A percentile compares a stretch with the other conserved stretches of the same genome.
phyloP scores from a whole-genome alignment of 1,140 invertebrate species.

The Hydropsyche tenuis region DNA sequence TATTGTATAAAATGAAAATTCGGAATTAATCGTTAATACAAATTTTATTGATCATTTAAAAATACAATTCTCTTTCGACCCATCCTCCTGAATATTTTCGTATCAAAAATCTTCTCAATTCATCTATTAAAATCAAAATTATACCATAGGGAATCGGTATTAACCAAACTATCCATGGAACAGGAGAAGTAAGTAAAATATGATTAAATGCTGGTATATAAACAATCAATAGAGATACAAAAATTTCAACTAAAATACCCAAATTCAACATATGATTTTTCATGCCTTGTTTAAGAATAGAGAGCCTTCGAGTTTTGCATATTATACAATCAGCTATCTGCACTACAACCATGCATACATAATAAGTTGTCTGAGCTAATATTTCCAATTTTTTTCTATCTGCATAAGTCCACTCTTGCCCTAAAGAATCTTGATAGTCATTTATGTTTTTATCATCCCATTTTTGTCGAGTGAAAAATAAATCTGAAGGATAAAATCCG shows the following conservation, averaged over 20 bases:
- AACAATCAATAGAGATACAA: slow-evolving; percentile 68
- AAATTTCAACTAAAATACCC: slow-evolving; percentile 72
- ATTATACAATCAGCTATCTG: slow-evolving; percentile 83
- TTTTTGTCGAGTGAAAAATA: slow-evolving; percentile 69
- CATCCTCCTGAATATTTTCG: slow-evolving; percentile 76
- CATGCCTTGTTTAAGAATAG: slow-evolving; percentile 81
- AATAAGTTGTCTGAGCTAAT: slow-evolving; percentile 82
- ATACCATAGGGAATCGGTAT: slow-evolving; percentile 76
- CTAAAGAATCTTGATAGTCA: slow-evolving; percentile 79
- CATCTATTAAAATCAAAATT: slow-evolving; percentile 78
- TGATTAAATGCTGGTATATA: slow-evolving; percentile 75
- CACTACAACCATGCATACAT: slow-evolving; percentile 79
- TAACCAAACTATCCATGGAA: slow-evolving; percentile 74
- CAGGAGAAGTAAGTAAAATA: slow-evolving; percentile 63
- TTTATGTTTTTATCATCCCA: slow-evolving; percentile 78
- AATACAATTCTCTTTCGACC: slow-evolving; percentile 83
- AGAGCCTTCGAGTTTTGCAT: slow-evolving; percentile 80
- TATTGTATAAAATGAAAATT: too few species aligned
- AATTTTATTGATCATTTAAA: slow-evolving; percentile 58
- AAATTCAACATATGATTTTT: slow-evolving; percentile 74
- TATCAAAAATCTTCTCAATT: slow-evolving; percentile 75
- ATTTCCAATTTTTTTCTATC: slow-evolving; percentile 76
- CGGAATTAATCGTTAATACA: too few species aligned
- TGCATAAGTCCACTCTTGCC: slow-evolving; percentile 74
- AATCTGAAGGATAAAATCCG: slow-evolving; percentile 74